phyloP scores from a whole-genome alignment of 2,888 invertebrate species.

The Polylopha cassiicola region DNA sequence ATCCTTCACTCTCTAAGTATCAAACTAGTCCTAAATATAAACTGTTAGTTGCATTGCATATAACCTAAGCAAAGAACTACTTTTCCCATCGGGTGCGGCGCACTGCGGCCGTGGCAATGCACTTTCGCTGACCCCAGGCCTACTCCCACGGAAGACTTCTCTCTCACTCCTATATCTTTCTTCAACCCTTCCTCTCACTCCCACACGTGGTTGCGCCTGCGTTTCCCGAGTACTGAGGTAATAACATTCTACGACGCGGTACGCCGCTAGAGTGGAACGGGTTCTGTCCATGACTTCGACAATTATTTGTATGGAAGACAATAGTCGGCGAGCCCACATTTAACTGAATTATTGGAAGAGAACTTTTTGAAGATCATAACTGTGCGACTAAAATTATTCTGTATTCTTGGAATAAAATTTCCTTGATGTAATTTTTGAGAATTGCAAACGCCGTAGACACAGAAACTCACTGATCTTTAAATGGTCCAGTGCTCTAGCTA shows the following conservation, averaged over 20 bases:
- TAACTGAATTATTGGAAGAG: constrained; percentile 35
- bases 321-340: constrained; percentile 55
- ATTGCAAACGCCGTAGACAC: no score
- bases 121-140: constrained; percentile 76
- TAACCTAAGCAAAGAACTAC: constrained; percentile 53
- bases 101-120: constrained; percentile 72
- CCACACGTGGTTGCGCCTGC: constrained; percentile 61
- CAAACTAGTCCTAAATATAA: constrained; percentile 51
- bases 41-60: constrained; percentile 52
- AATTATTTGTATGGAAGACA: constrained; percentile 71
- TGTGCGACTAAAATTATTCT: no score
- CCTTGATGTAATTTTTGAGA: no score
- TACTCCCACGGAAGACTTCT: constrained; percentile 64
- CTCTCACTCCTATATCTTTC: constrained; percentile 56
- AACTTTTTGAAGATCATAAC: constrained; percentile 26
- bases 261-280: constrained; percentile 73
- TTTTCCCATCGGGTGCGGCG: constrained; percentile 70
- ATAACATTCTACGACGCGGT: constrained; percentile 75
- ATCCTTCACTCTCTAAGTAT: no score
- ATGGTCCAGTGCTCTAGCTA: no score
- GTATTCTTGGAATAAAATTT: no score
- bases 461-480: no score
- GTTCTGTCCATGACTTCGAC: constrained; percentile 72
- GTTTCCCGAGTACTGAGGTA: constrained; percentile 65
- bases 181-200: constrained; percentile 50